Base-by-base conservation (phyloP, 2,113 vertebrate species). In the Trachemys scripta region DNA sequence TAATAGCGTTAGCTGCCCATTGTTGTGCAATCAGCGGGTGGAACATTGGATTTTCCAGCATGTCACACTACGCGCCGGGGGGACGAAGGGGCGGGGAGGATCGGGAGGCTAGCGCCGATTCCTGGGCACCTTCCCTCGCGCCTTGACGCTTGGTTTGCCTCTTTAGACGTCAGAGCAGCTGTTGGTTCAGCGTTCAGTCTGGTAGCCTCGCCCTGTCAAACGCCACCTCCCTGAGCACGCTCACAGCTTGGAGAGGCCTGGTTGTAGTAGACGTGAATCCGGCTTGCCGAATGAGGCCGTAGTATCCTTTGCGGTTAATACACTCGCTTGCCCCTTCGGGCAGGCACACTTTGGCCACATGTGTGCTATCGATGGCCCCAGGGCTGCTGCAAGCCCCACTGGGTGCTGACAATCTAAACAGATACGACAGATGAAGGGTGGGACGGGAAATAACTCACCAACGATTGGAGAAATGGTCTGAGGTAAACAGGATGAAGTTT, bases 201-300 rank as follows among this genome's bases (percentile, higher is more conserved):
- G 49, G 4, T 16, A 1, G 10, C 51, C 29, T n/a, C 50, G 79
- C n/a, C 4, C 0, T 2, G 3, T 6, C 0, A 1, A 25, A 3
- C 19, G 62, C 20, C 54, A 27, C 5, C 47, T 3, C 4, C 5
- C 57, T 12, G 80, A 54, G 72, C 31, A 16, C 35, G 62, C 35
- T n/a, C 31, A 29, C 59, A n/a, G 62, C 7, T 7, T 69, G 62
- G 35, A n/a, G 35, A n/a, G 35, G 62, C 62, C 31, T n/a, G 62
- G 35, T 17, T n/a, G 35, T 19, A 69, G 35, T 17, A 69, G 35
- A n/a, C 62, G 4, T 6, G 62, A 17, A 19, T 17, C 62, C 4
- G 62, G 62, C 31, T 31, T 35, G 13, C 7, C 14, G 6, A 8
- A n/a, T 2, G 62, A n/a, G 35, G 16, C n/a, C n/a, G 31, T 4